A percentile compares a stretch with the other conserved stretches of the same genome.
Conservation (phyloP, 2,888 invertebrate genomes). For the Lysandra coridon region DNA sequence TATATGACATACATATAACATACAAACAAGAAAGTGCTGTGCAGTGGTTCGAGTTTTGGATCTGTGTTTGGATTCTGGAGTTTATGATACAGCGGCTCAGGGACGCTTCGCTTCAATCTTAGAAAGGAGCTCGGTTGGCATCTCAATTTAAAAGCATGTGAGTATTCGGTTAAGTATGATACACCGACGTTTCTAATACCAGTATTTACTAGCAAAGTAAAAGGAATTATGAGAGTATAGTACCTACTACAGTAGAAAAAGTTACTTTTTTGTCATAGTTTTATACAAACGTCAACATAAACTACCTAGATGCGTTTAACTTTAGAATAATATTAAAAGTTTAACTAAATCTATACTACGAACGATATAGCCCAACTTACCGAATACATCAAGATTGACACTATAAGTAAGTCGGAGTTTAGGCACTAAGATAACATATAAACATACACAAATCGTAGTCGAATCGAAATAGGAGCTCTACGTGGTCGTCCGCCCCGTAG, state of each 20-base stretch:
- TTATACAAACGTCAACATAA: neutral
- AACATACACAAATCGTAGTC: neutral
- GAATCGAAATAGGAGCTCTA: neutral
- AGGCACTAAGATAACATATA: neutral
- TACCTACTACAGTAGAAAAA: neutral
- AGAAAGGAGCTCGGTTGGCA: conserved; percentile 45
- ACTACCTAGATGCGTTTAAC: neutral
- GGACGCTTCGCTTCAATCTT: conserved; percentile 48
- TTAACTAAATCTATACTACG: neutral
- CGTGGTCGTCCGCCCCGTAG: neutral
- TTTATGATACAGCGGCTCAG: conserved; percentile 56
- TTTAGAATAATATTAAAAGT: neutral
- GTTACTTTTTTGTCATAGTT: neutral
- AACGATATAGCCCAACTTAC: neutral
- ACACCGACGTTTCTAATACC: neutral
- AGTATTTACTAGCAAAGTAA: neutral
- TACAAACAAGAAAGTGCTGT: conserved; percentile 41
- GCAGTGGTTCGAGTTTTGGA: conserved; percentile 59
- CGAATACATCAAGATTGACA: neutral
- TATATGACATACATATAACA: conserved; percentile 24
- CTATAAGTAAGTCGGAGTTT: neutral
- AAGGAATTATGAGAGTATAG: neutral
- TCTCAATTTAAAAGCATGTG: conserved; percentile 38
- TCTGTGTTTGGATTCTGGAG: conserved; percentile 56
- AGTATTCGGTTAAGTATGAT: conserved; percentile 15